Conservation (phyloP, 2,888 invertebrate genomes). For the Phalera bucephala region DNA sequence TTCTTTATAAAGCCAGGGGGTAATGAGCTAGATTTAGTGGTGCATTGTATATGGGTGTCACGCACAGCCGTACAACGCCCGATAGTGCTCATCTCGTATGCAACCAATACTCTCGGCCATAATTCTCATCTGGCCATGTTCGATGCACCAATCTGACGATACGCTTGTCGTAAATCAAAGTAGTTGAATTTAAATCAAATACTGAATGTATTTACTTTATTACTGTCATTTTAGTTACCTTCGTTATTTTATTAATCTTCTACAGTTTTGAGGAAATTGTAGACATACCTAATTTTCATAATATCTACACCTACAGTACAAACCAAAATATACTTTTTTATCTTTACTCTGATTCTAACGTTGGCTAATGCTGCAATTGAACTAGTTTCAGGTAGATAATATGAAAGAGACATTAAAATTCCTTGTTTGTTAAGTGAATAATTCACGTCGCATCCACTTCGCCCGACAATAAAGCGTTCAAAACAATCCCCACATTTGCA, state of each 20-base stretch:
- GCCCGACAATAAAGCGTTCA: conserved; percentile 34
- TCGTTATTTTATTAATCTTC: no score
- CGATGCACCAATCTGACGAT: conserved; percentile 42
- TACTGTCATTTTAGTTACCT: no score
- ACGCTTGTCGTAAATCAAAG: conserved; percentile 46
- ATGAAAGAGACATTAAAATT: conserved; percentile 43
- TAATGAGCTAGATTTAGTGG: conserved; percentile 49
- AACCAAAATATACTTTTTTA: no score
- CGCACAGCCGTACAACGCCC: conserved; percentile 59
- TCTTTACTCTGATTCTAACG: conserved; percentile 6
- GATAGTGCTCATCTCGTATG: conserved; percentile 63
- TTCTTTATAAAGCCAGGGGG: conserved; percentile 35
- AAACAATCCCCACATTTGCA: conserved; percentile 48
- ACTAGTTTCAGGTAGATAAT: conserved; percentile 29
- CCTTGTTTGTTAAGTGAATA: conserved; percentile 41
- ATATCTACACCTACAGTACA: no score
- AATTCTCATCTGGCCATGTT: conserved; percentile 59
- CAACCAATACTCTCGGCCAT: conserved; percentile 55
- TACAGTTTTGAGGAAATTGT: no score
- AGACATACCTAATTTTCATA: no score
- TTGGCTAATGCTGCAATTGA: conserved; percentile 15
- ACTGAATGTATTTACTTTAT: conserved; percentile 11
- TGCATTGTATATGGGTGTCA: conserved; percentile 52
- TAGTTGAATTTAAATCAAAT: conserved; percentile 28
- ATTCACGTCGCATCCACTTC: conserved; percentile 41